Evolutionary conservation across 2,113 vertebrate species (phyloP).

Genomic region (Cygnus buccinator): DNA sequence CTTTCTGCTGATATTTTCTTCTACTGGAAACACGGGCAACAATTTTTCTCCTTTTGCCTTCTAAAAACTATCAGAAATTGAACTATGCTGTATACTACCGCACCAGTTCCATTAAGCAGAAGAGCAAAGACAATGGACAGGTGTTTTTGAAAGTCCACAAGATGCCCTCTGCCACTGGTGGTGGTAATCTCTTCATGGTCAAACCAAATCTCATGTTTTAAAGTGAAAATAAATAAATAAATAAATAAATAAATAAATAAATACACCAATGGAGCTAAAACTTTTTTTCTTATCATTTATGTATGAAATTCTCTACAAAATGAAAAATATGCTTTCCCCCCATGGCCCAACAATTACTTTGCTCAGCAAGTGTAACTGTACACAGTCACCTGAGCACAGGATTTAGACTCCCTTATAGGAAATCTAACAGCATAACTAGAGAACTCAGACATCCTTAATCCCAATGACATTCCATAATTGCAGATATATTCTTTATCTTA

Average conservation of each 20-base stretch:
- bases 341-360: neutral
- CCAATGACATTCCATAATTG: neutral
- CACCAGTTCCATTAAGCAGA: neutral
- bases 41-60: neutral
- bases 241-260: neutral
- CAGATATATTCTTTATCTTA: neutral
- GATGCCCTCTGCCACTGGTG: neutral
- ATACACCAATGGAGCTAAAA: neutral
- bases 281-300: neutral
- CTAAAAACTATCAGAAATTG: neutral
- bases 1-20: neutral
- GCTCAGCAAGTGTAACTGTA: neutral
- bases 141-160: neutral
- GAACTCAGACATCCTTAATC: neutral
- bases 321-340: neutral
- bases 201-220: neutral
- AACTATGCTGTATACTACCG: fast-evolving
- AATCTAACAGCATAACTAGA: neutral
- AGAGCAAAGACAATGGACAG: neutral
- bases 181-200: neutral
- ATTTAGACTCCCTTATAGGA: neutral
- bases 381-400: neutral
- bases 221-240: neutral
- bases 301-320: neutral
- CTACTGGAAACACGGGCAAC: neutral